Evolutionary conservation across 2,797 vertebrate genomes (phyloP), one percentile per base, ranked within the genome.

Genomic region (Naso thynnoides): DNA sequence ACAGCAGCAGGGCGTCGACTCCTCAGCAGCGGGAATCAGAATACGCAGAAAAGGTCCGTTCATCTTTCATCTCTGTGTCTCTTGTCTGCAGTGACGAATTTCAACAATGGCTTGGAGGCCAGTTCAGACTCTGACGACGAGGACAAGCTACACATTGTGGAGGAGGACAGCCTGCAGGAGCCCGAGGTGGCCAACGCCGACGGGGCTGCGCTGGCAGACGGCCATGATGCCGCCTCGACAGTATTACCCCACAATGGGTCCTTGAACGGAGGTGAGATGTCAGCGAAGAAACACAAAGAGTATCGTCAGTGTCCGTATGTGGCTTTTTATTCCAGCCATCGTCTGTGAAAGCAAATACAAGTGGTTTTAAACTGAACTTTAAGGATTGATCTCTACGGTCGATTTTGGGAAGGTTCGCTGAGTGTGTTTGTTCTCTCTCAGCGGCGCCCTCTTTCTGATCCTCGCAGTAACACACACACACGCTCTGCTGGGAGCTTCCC

Each of bases 71-170:
- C 15, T 31, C 52, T 63, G 23, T 16, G 16, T 76, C 36, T 73
- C 29, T 3, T 39, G 39, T 36, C 83, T 64, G 2, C 95, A 99
- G 97, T 97, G 91, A 97, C 96, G 92, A 95, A 94, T 93, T 96
- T 97, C 66, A 97, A 96, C 89, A 97, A 96, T 87, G 96, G 96
- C 91, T 95, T 97, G 92, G 98, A 98, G 94, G 94, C 95, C 90
- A 97, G 96, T 88, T 99, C 97, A 41, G 98, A 99, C 93, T 98
- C 97, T 0, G 98, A 99, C 0, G 98, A 99, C 59, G 98, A 99
- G 94, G 98, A 99, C 92, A 98, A 98, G 96, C 96, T 99, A 87
- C 98, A 98, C 90, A 99, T 99, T 67, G 97, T 98, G 94, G 98
- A 99, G 95, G 98, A 99, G 84, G 98, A 98, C 89, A 97, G 96